phyloP scores from a whole-genome alignment of 37 sponge, comb jelly and placozoan genomes.

The Halisarca cf. caerulea region DNA sequence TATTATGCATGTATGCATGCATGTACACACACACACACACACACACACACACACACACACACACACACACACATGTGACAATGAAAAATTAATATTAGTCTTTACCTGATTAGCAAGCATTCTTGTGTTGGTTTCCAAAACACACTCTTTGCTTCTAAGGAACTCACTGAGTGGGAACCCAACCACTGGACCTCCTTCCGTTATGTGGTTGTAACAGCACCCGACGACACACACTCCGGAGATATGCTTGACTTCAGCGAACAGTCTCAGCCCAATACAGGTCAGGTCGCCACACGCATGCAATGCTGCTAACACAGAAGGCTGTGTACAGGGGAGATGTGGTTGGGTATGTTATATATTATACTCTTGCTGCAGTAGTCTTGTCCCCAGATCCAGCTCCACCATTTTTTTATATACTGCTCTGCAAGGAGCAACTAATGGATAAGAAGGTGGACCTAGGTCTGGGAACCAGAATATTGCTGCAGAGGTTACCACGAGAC shows the following conservation, averaged over 20 bases:
- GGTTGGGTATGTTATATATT: no score
- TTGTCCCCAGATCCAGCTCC: no score
- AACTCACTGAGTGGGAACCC: constrained; percentile 55
- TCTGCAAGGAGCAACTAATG: no score
- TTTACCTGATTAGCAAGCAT: constrained; percentile 54
- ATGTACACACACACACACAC: background rate
- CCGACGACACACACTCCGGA: constrained; percentile 58
- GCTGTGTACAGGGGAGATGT: background rate
- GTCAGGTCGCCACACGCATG: constrained; percentile 84
- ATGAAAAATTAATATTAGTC: no score
- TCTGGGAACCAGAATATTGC: no score
- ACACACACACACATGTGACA: background rate
- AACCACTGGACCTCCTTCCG: constrained; percentile 19
- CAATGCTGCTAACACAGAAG: constrained; percentile 57
- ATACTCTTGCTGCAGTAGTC: no score
- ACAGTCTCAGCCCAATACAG: constrained; percentile 61
- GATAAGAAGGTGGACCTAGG: no score
- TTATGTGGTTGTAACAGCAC: constrained; percentile 69
- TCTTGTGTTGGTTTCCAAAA: constrained; percentile 38
- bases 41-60: background rate
- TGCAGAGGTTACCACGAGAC: no score
- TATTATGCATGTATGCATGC: background rate
- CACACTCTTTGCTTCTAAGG: background rate
- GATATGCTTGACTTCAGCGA: background rate
- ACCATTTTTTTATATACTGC: no score